phyloP scores from a whole-genome alignment of 2,113 vertebrate species.

The Aldabrachelys gigantea region DNA sequence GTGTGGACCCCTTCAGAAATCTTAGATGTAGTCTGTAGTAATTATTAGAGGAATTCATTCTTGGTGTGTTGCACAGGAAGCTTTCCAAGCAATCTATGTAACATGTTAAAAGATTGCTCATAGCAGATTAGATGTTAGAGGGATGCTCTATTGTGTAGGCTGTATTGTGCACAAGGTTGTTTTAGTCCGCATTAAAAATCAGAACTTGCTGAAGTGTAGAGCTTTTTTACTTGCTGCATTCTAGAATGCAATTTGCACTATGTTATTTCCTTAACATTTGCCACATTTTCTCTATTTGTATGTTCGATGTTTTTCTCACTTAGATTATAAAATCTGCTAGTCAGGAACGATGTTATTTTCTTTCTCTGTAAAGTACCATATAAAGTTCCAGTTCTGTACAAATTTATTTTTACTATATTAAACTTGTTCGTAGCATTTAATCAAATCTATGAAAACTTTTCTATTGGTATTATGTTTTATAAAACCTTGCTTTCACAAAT shows the following conservation, averaged over 20 bases:
- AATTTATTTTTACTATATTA: background rate
- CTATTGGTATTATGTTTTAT: too few species aligned
- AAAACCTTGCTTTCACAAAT: background rate
- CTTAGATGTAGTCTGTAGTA: background rate
- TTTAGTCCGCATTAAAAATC: background rate
- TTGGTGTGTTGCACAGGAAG: background rate
- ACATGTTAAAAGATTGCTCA: background rate
- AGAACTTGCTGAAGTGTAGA: background rate
- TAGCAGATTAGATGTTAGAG: background rate
- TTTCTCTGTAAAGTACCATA: background rate
- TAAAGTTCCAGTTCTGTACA: background rate
- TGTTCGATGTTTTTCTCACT: too few species aligned
- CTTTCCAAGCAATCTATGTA: background rate
- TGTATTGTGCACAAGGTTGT: background rate
- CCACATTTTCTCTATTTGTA: background rate
- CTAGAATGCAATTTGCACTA: background rate
- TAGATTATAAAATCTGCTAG: background rate
- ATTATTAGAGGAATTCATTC: background rate
- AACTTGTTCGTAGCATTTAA: background rate
- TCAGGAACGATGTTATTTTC: background rate
- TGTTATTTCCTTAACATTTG: background rate
- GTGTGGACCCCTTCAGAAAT: background rate
- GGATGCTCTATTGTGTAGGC: background rate
- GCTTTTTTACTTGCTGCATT: background rate
- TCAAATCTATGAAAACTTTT: too few species aligned